Base-by-base conservation (phyloP, 2,113 vertebrate species). In the Eupsittula cactorum region DNA sequence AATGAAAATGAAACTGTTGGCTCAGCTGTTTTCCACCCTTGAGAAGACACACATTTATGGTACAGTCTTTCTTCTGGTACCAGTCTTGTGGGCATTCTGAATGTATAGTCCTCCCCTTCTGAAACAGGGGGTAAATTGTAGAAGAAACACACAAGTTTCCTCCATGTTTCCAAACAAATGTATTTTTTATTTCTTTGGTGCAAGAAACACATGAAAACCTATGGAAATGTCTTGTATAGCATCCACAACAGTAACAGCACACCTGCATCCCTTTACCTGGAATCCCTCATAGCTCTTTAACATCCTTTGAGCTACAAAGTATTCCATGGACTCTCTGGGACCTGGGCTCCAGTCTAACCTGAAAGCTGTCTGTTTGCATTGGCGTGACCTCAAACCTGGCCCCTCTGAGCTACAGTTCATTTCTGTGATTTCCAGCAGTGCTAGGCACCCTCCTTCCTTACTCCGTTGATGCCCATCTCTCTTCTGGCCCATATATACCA, bases 41-140 rank as follows among this genome's bases (percentile, higher is more conserved):
- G 1, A 71, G 42, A 62, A 88, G 57, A 68, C 53, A 60, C 11
- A 49, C 6, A 4, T 33, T 83, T 67, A 60, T 62, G 17, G 37
- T 52, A 68, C n/a, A 68, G 31, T 29, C 60, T 47, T 84, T 89
- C 46, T 74, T 62, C 44, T 29, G 60, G 68, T 16, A 59, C 28
- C 14, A 35, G 29, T 65, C 59, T 41, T 47, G 13, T 39, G 27
- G 11, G 28, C 12, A 35, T 10, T 57, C 18, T 5, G 7, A 76
- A 50, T 2, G 13, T 10, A 47, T 0, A 0, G 31, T 53, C 8
- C 18, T 62, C 39, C 33, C 21, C 62, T 67, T 52, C 62, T n/a
- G 11, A 74, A 50, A 74, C 3, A 49, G 47, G 5, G 16, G 20
- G 8, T 27, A 76, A 82, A 39, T 2, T 16, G 2, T 86, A 82